Evolutionary conservation across 2,797 vertebrate genomes (phyloP), one percentile per base, ranked within the genome.

Genomic region (Meriones psammophilus): DNA sequence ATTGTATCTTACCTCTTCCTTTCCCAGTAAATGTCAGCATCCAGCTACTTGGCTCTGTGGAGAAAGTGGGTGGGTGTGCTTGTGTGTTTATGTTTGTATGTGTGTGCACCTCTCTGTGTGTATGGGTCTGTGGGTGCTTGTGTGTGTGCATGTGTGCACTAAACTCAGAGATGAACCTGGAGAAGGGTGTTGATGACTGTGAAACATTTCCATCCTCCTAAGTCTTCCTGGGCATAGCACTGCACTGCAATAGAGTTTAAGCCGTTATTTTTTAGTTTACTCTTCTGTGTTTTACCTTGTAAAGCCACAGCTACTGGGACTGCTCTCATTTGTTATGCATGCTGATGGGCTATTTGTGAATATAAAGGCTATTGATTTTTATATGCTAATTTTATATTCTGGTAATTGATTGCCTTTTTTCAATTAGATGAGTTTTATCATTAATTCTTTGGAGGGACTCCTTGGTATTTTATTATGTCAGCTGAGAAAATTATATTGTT

Each of bases 371-470:
- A 50, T 79, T 88, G 30, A 76, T 58, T 71, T 91, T 85, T 36
- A 0, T 28, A 69, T 58, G 54, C 64, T 76, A 64, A 90, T 76
- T 95, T 91, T 90, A 24, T 68, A 68, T 69, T 46, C 20, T 78
- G 26, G 8, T 74, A 69, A 88, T 76, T 91, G 54, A 94, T 30
- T 86, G 54, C 22, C 46, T 22, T 73, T 73, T 89, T 89, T 64
- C 76, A 66, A 56, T 77, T 87, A 92, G 89, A 8, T 66, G 56
- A 50, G 17, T 66, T 93, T 93, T 92, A 46, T 77, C 24, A n/a
- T 71, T 60, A 71, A 62, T 87, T 89, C 14, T 94, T 60, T 66
- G 42, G 24, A 26, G 46, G 26, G 86, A 87, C 26, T 86, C 86
- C 46, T 39, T 50, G 68, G 26, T 39, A 73, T 66, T 71, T 71